Evolutionary conservation across 2,113 vertebrate species (phyloP).

Genomic region (Nematolebias whitei): DNA sequence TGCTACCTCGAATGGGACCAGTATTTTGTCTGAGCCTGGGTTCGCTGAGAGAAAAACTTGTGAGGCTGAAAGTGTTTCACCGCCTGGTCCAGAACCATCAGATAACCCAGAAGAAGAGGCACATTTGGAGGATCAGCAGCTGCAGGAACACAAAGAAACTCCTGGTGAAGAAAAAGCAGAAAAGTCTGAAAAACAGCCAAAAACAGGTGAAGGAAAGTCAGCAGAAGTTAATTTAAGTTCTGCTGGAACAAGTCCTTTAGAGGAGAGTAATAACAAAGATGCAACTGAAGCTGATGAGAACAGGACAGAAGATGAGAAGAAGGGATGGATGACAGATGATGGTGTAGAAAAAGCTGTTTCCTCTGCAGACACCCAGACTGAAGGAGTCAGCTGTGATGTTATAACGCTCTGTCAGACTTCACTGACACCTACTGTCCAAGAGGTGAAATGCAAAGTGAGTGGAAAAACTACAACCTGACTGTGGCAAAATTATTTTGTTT

Average conservation of each 20-base stretch:
- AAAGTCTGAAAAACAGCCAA: slow-evolving; percentile 3
- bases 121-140: neutral
- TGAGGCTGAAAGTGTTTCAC: neutral
- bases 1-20: slow-evolving; percentile 3
- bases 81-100: slow-evolving; percentile 2
- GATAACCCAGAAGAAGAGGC: slow-evolving; percentile 3
- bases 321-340: neutral
- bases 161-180: neutral
- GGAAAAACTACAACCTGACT: accelerated
- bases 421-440: slow-evolving; percentile 32
- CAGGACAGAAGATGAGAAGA: neutral
- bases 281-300: neutral
- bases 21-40: neutral
- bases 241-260: neutral
- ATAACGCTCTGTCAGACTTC: slow-evolving; percentile 10
- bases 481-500: too few species aligned
- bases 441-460: slow-evolving; percentile 55
- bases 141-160: neutral
- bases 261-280: neutral
- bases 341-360: slow-evolving; percentile 1
- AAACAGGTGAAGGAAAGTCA: neutral
- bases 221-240: neutral
- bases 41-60: slow-evolving; percentile 10
- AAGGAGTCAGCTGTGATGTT: too few species aligned
- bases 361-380: neutral